Base-by-base conservation (phyloP, 2,888 invertebrate genomes). In the Anthrax anthrax region DNA sequence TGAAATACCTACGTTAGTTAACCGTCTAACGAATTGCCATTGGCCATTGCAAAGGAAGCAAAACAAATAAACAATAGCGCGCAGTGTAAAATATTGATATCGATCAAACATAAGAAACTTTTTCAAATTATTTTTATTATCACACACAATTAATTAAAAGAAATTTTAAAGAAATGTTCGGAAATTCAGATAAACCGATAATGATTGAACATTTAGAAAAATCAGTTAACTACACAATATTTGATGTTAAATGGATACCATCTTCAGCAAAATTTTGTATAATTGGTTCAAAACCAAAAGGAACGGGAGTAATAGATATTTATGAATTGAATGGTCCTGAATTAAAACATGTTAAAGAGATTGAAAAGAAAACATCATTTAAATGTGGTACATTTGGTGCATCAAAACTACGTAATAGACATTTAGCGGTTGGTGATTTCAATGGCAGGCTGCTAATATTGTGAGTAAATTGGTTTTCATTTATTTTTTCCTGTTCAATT, bases 231-330 rank as follows among this genome's bases (percentile, higher is more conserved):
- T 94, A 86, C 65, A 87, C 89, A 0, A 67, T 92, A 19, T 92
- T 88, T 64, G 95, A 95, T 61, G 79, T 83, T n/a, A 89, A 88
- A 70, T 96, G 95, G 96, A 81, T 96, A 58, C 95, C 96, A 1
- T 84, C 85, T 60, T 91, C 92, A 4, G 87, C 95, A 1, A 94
- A 92, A 68, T 89, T 95, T 69, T 81, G 91, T 50, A 79, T 85
- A 39, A 72, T 95, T 46, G 96, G 96, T 12, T 84, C 82, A 16
- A 77, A 85, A 62, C 80, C 94, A 0, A 82, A 82, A 59, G 89
- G 89, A 40, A 82, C 81, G 43, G 96, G 96, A 1, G 77, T 86
- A 19, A 70, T 94, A 47, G 85, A 94, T 68, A 74, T 87, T 16
- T 89, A 79, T 60, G 83, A 86, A 62, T 72, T 91, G 18, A 77